Conservation (phyloP, 2,888 invertebrate species). For the Agriopis marginaria region DNA sequence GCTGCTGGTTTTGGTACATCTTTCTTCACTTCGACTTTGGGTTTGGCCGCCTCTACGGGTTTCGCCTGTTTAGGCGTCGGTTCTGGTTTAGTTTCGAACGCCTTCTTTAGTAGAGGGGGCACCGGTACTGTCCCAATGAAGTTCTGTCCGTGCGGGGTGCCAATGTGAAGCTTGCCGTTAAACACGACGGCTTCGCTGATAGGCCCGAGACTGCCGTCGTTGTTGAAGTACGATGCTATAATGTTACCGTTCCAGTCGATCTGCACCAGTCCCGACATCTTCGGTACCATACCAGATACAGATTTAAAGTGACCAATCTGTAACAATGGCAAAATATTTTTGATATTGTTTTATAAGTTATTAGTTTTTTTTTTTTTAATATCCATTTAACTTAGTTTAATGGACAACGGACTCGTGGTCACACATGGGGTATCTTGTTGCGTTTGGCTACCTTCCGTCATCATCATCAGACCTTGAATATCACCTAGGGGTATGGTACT, state of each 20-base stretch:
- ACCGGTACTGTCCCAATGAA: conserved; percentile 89
- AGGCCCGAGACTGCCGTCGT: conserved; percentile 81
- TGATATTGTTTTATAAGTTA: background rate
- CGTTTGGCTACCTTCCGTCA: too few relatives aligned
- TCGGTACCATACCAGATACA: conserved; percentile 65
- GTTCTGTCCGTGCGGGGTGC: conserved; percentile 88
- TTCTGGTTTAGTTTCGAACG: conserved; percentile 56
- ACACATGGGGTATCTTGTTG: too few relatives aligned
- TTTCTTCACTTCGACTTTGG: conserved; percentile 41
- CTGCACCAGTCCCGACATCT: conserved; percentile 87
- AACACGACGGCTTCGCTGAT: conserved; percentile 90
- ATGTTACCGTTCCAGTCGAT: conserved; percentile 91
- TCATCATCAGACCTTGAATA: too few relatives aligned
- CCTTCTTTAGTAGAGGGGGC: conserved; percentile 78
- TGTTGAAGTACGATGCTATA: conserved; percentile 88
- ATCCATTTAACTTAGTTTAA: too few relatives aligned
- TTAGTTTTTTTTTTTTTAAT: too few relatives aligned
- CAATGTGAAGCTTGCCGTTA: conserved; percentile 88
- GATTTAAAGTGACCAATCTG: conserved; percentile 89
- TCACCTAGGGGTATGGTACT: too few relatives aligned
- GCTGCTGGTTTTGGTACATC: conserved; percentile 31
- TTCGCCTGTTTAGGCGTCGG: conserved; percentile 33
- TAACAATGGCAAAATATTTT: conserved; percentile 35
- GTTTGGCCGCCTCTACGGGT: conserved; percentile 43
- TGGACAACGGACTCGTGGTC: too few relatives aligned